A percentile compares a stretch with the other conserved stretches of the same genome.
phyloP scores from a whole-genome alignment of 2,113 vertebrate species.

The Hemiscyllium ocellatum region DNA sequence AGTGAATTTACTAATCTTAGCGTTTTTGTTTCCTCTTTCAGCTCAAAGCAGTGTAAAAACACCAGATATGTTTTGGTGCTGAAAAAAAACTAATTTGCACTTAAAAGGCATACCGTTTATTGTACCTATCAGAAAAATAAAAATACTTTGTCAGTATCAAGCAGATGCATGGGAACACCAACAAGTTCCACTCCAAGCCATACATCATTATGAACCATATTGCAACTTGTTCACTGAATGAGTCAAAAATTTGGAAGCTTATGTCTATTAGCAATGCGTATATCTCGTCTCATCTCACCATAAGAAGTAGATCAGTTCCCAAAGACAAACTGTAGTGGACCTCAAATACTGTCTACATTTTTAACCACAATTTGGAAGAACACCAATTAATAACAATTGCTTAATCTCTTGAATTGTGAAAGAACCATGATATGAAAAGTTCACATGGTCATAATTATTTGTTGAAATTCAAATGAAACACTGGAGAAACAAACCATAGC shows the following conservation, averaged over 20 bases:
- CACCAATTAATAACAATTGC: neutral
- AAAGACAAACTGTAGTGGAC: neutral
- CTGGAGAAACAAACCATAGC: neutral
- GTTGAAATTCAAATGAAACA: neutral
- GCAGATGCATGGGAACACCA: neutral
- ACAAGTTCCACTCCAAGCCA: neutral
- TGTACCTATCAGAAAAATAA: neutral
- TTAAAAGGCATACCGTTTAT: neutral
- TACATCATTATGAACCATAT: neutral
- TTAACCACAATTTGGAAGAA: neutral
- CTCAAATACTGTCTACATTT: neutral
- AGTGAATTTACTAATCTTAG: neutral
- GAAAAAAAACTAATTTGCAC: neutral
- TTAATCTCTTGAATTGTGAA: neutral
- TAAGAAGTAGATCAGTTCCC: neutral
- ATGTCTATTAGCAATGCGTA: too few relatives aligned
- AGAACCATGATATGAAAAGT: neutral
- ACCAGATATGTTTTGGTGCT: neutral
- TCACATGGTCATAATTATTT: neutral
- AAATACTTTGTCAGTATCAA: neutral
- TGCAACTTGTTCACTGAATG: neutral
- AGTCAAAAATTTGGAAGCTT: too few relatives aligned
- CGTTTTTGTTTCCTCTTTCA: neutral
- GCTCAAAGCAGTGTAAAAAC: neutral
- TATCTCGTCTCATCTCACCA: neutral